Base-by-base conservation (phyloP, 2,113 vertebrate genomes). In the Psittacara wagleri region DNA sequence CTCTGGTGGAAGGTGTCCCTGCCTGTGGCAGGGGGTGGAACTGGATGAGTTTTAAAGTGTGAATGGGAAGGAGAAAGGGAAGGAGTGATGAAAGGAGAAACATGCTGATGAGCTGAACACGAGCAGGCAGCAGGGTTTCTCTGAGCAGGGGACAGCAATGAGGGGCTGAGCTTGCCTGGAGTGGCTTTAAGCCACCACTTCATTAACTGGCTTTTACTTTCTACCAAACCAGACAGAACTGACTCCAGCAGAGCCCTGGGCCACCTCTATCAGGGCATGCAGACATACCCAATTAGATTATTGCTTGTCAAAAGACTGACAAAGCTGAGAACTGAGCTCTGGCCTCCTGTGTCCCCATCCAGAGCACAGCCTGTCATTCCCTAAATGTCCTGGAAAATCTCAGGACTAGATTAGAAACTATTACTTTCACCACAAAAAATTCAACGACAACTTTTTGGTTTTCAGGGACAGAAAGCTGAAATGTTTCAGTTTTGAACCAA, bases 381-480 rank as follows among this genome's bases (percentile, higher is more conserved):
- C 94, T 95, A 96, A 72, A 92, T 94, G 94, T 95, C 94, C 91
- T 95, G 92, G 95, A 97, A 96, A 93, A 93, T 95, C 77, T 94
- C 95, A 96, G 77, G 90, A 92, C 90, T 88, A 85, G 88, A 96
- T 96, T 95, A 94, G 91, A 96, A 96, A 96, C 88, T 89, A 95
- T 95, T 97, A 61, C 80, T 96, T 96, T 87, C 66, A 89, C 95
- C 95, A 94, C 86, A 93, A 94, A 97, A 95, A 92, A 94, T 89
- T 72, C 73, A 95, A 22, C 62, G 81, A 94, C 92, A 96, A 87
- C 77, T 94, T 94, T 94, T 91, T 96, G 88, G 92, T 94, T 95
- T 96, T 96, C 70, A 80, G 70, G 1, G 29, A 87, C 49, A 93
- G 94, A 96, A 95, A 92, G 83, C 74, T 94, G 91, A 96, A 96